A percentile compares a stretch with the other conserved stretches of the same genome.
Conservation (phyloP, 2,888 invertebrate genomes). For the Heteropelma amictum region DNA sequence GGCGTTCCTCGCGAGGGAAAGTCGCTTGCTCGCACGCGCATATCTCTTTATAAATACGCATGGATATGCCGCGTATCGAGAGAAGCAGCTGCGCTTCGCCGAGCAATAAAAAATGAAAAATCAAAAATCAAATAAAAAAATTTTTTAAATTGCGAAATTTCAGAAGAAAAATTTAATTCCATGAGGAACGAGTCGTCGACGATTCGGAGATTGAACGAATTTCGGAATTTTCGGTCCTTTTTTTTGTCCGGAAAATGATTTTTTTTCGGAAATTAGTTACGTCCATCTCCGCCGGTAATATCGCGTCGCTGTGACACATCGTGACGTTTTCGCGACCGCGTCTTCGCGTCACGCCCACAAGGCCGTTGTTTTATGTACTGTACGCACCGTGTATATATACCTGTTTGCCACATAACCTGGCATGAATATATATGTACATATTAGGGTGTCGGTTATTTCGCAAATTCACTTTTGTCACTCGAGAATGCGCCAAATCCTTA, state of each 20-base stretch:
- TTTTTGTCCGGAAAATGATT: no score
- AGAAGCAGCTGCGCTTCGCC: no score
- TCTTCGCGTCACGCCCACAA: constrained; percentile 40
- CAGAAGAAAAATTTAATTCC: no score
- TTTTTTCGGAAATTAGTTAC: neutral
- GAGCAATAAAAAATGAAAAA: neutral
- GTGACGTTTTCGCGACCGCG: constrained; percentile 24
- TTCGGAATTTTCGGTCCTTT: neutral
- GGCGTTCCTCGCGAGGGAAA: constrained; percentile 46
- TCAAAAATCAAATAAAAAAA: no score
- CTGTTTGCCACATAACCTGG: neutral
- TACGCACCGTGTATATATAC: no score
- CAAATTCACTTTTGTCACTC: no score
- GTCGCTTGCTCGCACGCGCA: constrained; percentile 31
- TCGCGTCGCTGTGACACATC: constrained; percentile 28
- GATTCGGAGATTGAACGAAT: neutral
- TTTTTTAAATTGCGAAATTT: no score
- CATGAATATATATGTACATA: no score
- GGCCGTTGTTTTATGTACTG: constrained; percentile 51
- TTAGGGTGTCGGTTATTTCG: no score
- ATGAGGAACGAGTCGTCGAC: no score
- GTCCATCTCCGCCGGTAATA: constrained; percentile 7
- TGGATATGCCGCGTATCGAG: constrained; percentile 27
- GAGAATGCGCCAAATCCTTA: no score
- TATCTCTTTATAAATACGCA: constrained; percentile 18